Evolutionary conservation across 2,113 vertebrate species (phyloP).

Genomic region (Sebastes schlegelii): DNA sequence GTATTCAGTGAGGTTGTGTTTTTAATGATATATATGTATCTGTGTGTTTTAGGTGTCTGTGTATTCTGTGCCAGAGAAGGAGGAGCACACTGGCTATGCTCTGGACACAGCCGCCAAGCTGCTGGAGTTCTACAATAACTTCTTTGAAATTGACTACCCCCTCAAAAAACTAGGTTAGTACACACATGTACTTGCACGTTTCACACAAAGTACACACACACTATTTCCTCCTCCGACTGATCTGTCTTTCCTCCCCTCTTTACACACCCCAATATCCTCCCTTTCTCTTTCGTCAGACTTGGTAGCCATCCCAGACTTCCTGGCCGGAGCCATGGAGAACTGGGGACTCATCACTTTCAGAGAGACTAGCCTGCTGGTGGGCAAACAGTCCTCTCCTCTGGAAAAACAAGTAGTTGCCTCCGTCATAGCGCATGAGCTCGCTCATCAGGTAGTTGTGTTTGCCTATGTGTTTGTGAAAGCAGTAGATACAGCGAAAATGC

Average conservation of each 20-base stretch:
- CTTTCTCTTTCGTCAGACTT: slow-evolving; percentile 85
- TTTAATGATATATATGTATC: neutral
- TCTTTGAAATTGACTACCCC: slow-evolving; percentile 90
- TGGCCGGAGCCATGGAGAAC: slow-evolving; percentile 97
- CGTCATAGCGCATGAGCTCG: slow-evolving; percentile 94
- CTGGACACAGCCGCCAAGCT: slow-evolving; percentile 87
- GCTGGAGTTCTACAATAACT: slow-evolving; percentile 90
- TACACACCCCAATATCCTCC: neutral
- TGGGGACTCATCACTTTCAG: slow-evolving; percentile 96
- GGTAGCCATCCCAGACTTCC: slow-evolving; percentile 94
- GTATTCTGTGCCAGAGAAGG: slow-evolving; percentile 89
- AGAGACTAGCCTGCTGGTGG: slow-evolving; percentile 89
- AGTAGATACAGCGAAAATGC: neutral
- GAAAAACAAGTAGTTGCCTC: slow-evolving; percentile 92
- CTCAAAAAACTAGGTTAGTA: slow-evolving; percentile 92
- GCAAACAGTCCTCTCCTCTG: slow-evolving; percentile 85
- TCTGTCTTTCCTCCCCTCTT: neutral
- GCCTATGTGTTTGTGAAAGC: neutral
- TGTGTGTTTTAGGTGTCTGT: slow-evolving; percentile 88
- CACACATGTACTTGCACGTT: neutral
- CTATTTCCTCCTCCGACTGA: too few relatives aligned
- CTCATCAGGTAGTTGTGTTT: slow-evolving; percentile 90
- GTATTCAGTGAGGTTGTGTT: neutral
- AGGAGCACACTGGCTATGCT: slow-evolving; percentile 87
- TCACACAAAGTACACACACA: neutral